Percentiles rank a stretch among this genome's conserved stretches.
Evolutionary conservation across 1,140 invertebrate genomes (phyloP).

Genomic region (Magallana ariakensis): DNA sequence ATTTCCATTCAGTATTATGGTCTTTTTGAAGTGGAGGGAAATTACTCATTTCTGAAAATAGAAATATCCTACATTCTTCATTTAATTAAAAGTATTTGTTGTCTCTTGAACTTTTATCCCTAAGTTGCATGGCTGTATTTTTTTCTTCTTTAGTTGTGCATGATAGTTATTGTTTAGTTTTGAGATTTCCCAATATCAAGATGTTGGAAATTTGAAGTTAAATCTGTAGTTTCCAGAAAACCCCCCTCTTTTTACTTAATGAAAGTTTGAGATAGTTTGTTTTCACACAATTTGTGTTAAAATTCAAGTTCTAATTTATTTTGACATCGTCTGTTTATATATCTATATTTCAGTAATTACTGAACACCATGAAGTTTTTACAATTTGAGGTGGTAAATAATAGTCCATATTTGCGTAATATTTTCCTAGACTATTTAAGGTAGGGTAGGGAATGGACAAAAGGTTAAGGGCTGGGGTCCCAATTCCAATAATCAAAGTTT

Average conservation of each 20-base stretch:
- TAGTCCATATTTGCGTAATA: neutral
- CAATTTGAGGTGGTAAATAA: conserved; percentile 26
- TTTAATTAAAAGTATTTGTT: conserved; percentile 11
- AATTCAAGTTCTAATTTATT: neutral
- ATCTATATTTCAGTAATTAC: neutral
- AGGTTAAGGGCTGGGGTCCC: neutral
- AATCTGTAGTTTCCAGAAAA: neutral
- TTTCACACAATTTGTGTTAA: neutral
- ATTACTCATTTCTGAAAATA: neutral
- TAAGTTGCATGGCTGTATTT: neutral
- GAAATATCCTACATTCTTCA: neutral
- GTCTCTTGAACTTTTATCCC: neutral
- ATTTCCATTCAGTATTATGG: no score
- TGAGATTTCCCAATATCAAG: neutral
- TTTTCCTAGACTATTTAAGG: neutral
- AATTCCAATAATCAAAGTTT: neutral
- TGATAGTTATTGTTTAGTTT: conserved; percentile 2
- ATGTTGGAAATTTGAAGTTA: conserved; percentile 22
- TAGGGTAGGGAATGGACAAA: neutral
- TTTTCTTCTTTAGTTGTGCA: neutral
- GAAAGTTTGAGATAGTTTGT: no score
- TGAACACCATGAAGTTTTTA: conserved; percentile 9
- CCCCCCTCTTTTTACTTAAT: neutral
- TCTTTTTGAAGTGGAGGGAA: no score
- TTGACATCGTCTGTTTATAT: neutral